Evolutionary conservation across 1,140 invertebrate species (phyloP), one percentile per base, ranked within the genome.

Genomic region (Aphelinus atriplicis): DNA sequence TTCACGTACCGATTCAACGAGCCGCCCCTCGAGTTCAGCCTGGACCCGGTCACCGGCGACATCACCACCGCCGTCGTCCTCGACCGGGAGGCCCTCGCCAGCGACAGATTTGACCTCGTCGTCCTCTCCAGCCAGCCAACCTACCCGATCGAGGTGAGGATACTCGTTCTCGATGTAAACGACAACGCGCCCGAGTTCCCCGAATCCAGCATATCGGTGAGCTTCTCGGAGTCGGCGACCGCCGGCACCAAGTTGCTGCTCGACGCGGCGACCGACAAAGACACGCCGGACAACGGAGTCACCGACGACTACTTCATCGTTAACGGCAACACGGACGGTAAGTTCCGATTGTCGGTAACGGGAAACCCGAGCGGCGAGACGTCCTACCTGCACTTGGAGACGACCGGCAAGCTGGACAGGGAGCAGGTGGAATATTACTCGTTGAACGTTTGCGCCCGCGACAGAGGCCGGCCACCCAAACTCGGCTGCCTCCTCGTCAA

Each of bases 1-100:
- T 97, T 97, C 85, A 96, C 94, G 0, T 96, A 96, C 82, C 91
- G 96, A 55, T 97, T 97, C 85, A 97, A 97, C 85, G 96, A 97
- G 84, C 93, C 93, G 7, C 94, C 95, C 0, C 90, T 91, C 73
- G 94, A 97, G 83, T 97, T 97, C 82, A 87, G 88, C 7, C 85
- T 97, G 56, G 95, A 97, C 84, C 89, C 93, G 1, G 90, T 92
- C 2, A 94, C 92, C 1, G 96, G 96, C 7, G 93, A 95, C 83
- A 95, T 98, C 47, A 91, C 90, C 78, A 97, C 95, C 1, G 93
- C 93, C 68, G 90, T 92, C 46, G 89, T 95, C 10, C 87, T 97
- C 51, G 96, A 98, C 86, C 89, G 96, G 3, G 96, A 97, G 84
- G 90, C 90, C 3, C 87, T 96, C 64, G 81, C 84, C 45, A 93